These are phyloP conservation scores for Acropternis orthonyx DNA, from an alignment of 2,797 vertebrate species.

Conservation along the genomic window DNA sequence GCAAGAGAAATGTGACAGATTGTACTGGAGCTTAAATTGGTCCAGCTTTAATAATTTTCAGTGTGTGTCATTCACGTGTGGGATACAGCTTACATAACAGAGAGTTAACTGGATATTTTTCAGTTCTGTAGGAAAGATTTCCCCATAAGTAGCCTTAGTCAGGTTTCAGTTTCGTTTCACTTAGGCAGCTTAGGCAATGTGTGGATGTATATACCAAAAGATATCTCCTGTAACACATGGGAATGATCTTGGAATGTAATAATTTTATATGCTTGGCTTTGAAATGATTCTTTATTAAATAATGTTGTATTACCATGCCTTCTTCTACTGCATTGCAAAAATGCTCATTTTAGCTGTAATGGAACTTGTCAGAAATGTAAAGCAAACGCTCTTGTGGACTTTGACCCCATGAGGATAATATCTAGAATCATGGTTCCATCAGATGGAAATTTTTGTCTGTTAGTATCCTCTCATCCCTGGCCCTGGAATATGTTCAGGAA, in stretches of 20 bases:
- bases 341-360: background rate
- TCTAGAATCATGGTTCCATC: background rate
- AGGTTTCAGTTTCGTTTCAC: background rate
- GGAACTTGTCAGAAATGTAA: background rate
- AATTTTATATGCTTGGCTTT: background rate
- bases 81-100: background rate
- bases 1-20: background rate
- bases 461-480: background rate
- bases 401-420: rapidly evolving
- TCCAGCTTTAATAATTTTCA: background rate
- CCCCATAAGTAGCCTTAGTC: background rate
- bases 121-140: background rate
- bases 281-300: background rate
- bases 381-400: background rate
- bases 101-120: background rate
- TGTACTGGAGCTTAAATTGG: background rate
- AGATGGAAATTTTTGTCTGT: background rate
- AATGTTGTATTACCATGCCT: background rate
- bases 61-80: background rate
- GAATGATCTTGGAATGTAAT: background rate
- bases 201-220: background rate
- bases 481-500: background rate
- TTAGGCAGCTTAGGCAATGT: background rate
- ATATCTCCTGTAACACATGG: background rate
- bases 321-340: background rate